Conservation (phyloP, 1,140 invertebrate species). For the Cyphomyrmex costatus region DNA sequence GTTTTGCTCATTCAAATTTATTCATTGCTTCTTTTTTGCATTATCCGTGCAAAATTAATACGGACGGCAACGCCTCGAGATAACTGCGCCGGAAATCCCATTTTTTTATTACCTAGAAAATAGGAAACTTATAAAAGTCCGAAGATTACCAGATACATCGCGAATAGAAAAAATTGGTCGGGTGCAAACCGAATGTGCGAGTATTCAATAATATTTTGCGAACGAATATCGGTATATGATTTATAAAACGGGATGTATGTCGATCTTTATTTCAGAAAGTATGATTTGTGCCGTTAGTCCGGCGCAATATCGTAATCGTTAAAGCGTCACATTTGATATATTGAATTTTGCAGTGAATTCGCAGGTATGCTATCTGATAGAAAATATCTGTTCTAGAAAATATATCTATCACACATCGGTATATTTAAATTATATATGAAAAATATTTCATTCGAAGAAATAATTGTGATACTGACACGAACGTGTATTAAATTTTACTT, state of each 20-base stretch:
- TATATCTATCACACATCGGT: neutral
- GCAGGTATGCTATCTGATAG: neutral
- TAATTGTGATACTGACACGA: slow-evolving; percentile 3
- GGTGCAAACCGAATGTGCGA: neutral
- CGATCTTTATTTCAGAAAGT: slow-evolving; percentile 3
- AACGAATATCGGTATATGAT: neutral
- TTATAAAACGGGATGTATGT: neutral
- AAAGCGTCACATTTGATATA: slow-evolving; percentile 9
- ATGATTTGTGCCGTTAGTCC: neutral
- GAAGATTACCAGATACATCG: neutral
- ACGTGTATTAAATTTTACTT: slow-evolving; percentile 13
- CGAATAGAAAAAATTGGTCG: neutral
- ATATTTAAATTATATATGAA: slow-evolving; percentile 4
- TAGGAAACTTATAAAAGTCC: neutral
- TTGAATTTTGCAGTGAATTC: slow-evolving; percentile 2
- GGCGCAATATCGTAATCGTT: neutral
- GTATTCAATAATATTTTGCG: neutral
- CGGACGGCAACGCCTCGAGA: neutral
- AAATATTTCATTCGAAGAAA: neutral
- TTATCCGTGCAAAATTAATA: slow-evolving; percentile 66
- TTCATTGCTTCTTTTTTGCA: slow-evolving; percentile 66
- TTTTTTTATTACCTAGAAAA: slow-evolving; percentile 8
- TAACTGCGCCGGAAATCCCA: neutral
- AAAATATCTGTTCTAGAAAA: slow-evolving; percentile 9
- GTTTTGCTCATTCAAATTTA: slow-evolving; percentile 73